These are phyloP conservation scores for Tautogolabrus adspersus DNA, from an alignment of 2,113 vertebrate species.

Conservation along the genomic window DNA sequence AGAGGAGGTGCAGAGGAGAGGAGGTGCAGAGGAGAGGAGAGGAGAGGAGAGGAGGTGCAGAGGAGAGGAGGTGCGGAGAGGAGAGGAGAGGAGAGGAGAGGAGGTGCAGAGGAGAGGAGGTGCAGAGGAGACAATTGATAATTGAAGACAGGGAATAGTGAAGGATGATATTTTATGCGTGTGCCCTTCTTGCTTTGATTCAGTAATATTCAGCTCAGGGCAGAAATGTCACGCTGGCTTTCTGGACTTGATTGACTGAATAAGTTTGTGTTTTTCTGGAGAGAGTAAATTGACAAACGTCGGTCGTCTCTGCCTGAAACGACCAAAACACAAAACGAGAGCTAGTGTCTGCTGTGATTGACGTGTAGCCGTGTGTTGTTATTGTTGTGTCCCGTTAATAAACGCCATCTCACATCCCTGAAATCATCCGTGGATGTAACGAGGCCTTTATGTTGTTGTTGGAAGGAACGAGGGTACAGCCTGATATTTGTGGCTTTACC, in stretches of 20 bases:
- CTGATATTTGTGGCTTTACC: no score
- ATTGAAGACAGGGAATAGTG: not conserved
- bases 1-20: no score
- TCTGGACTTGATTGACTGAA: slow-evolving; percentile 13
- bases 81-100: no score
- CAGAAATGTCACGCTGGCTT: not conserved
- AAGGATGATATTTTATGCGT: not conserved
- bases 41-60: no score
- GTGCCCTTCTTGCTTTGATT: not conserved
- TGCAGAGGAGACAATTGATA: not conserved
- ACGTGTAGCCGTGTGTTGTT: not conserved
- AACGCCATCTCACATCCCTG: no score
- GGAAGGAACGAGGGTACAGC: no score
- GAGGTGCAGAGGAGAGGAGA: no score
- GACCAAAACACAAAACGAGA: not conserved
- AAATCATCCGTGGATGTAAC: no score
- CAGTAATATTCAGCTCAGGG: slow-evolving; percentile 9
- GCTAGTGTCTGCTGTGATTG: not conserved
- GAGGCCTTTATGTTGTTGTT: no score
- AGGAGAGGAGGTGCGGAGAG: no score
- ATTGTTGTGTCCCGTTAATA: no score
- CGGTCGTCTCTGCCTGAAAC: not conserved
- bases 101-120: no score
- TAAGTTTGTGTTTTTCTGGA: not conserved
- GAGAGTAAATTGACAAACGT: not conserved